Base-by-base conservation (phyloP, 2,797 vertebrate genomes). In the Rhinichthys osculus region DNA sequence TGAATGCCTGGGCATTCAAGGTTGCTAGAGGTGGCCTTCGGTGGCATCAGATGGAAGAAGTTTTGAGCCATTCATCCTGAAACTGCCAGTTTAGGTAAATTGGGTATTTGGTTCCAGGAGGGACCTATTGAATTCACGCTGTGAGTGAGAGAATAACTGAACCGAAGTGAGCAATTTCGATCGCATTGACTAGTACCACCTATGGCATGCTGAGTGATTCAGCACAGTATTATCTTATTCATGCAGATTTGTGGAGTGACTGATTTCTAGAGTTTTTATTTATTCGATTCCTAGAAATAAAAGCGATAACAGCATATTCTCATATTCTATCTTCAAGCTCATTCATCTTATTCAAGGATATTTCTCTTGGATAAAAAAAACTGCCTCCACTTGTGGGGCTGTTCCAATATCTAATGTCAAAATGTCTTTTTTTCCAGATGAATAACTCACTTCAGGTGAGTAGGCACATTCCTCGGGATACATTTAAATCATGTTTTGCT, bases 91-190 rank as follows among this genome's bases (percentile, higher is more conserved):
- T 77, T 27, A 78, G 76, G 35, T 27, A 59, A 78, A 78, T 78
- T 59, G 74, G 74, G 19, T 57, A n/a, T 38, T 77, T 77, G 21
- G 7, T 57, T 40, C 13, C 13, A 76, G 17, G 73, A 76, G 5
- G 73, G 19, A 23, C 35, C 13, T 52, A 27, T 0, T 78, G 76
- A 78, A 42, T 78, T 40, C 23, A 78, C 4, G 13, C 74, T 14
- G 35, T 40, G 74, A 33, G 27, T 44, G 40, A 80, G 78, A 80
- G 59, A 67, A 80, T 80, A 50, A 13, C 59, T 21, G 78, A 80
- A 78, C 21, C 59, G 27, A 81, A 67, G 27, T 67, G 42, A 67
- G 78, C 27, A 23, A 67, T 80, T 80, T 67, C 6, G 0, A 67
- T 1, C 1, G 1, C 27, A 35, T 23, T 66, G 23, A 62, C 38